These are phyloP conservation scores for Drosophila hydei DNA, from an alignment of 1,140 invertebrate genomes.

Conservation along the genomic window DNA sequence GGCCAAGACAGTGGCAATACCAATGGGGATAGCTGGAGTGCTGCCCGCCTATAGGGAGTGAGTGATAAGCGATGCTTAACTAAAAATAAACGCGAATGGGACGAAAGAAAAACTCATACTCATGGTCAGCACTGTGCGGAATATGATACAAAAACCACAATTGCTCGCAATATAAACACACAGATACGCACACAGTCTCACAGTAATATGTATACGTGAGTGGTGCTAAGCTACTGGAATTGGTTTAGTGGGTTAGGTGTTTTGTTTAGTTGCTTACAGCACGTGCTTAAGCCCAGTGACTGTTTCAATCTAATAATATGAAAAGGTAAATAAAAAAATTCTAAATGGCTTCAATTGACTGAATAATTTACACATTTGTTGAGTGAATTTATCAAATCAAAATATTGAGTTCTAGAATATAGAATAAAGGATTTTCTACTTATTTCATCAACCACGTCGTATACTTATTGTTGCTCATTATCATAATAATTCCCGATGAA, in stretches of 20 bases:
- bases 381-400: too few relatives aligned
- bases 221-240: slow-evolving; percentile 16
- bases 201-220: neutral
- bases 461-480: neutral
- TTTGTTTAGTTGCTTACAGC: too few relatives aligned
- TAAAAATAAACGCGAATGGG: slow-evolving; percentile 46
- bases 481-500: neutral
- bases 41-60: slow-evolving; percentile 1
- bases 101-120: slow-evolving; percentile 32
- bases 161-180: slow-evolving; percentile 20
- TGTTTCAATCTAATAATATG: too few relatives aligned
- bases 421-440: too few relatives aligned
- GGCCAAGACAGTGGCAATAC: neutral
- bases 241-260: slow-evolving; percentile 11
- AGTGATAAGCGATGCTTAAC: slow-evolving; percentile 56
- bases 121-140: slow-evolving; percentile 43
- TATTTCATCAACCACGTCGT: too few relatives aligned
- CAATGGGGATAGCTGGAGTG: neutral
- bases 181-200: slow-evolving; percentile 6
- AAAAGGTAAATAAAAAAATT: neutral
- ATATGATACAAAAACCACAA: slow-evolving; percentile 42
- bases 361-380: too few relatives aligned
- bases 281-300: slow-evolving; percentile 8
- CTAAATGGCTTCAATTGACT: neutral
- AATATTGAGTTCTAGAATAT: too few relatives aligned